Evolutionary conservation across 2,797 vertebrate genomes (phyloP).

Genomic region (Spea hammondii): DNA sequence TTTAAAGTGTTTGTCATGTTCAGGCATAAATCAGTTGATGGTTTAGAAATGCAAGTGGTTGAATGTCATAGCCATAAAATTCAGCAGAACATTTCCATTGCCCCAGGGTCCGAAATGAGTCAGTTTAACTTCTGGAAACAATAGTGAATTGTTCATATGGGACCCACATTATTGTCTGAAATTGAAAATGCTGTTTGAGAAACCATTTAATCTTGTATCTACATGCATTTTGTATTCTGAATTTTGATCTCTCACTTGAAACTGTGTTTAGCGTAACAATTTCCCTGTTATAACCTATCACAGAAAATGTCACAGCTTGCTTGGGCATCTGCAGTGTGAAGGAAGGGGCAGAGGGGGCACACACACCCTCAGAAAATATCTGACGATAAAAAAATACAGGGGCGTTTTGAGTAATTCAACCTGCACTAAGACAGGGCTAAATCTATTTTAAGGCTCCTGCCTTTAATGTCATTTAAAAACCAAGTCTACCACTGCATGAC

Average conservation of each 20-base stretch:
- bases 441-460: no score
- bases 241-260: not conserved
- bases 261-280: not conserved
- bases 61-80: conserved; percentile 28
- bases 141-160: conserved; percentile 17
- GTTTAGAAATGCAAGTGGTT: conserved; percentile 15
- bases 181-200: not conserved
- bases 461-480: no score
- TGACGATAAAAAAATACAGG: no score
- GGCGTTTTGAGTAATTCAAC: no score
- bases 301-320: not conserved
- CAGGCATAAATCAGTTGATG: conserved; percentile 25
- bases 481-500: no score
- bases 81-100: conserved; percentile 24
- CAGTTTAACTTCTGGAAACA: conserved; percentile 28
- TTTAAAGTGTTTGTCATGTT: conserved; percentile 15
- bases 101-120: conserved; percentile 21
- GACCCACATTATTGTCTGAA: conserved; percentile 10
- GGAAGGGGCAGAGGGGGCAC: no score
- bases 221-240: conserved; percentile 4
- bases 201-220: conserved; percentile 7
- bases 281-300: not conserved
- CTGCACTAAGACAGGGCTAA: no score
- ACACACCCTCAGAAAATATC: no score
- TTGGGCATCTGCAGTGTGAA: no score